phyloP scores from a whole-genome alignment of 2,888 invertebrate species.

The Apeira syringaria region DNA sequence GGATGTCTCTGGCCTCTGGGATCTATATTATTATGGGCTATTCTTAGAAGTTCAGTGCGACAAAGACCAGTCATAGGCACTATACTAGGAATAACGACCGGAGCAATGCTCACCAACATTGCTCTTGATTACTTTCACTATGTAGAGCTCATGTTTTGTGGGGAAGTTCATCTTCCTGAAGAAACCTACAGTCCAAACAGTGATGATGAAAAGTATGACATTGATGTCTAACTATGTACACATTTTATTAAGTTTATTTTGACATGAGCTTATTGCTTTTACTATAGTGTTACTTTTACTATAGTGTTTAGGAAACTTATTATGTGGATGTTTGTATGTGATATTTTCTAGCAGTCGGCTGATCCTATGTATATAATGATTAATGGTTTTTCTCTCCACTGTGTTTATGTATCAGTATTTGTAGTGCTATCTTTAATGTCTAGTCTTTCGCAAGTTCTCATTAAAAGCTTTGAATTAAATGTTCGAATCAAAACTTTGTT shows the following conservation, averaged over 20 bases:
- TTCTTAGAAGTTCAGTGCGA: slow-evolving; percentile 90
- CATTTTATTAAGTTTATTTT: slow-evolving; percentile 13
- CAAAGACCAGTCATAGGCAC: slow-evolving; percentile 87
- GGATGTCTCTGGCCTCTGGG: slow-evolving; percentile 94
- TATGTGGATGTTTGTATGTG: slow-evolving; percentile 32
- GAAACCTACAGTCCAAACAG: slow-evolving; percentile 74
- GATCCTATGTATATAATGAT: slow-evolving; percentile 3
- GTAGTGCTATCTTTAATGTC: slow-evolving; percentile 3
- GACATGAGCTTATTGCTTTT: slow-evolving; percentile 26
- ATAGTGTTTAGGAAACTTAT: too few species aligned
- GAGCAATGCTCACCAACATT: slow-evolving; percentile 85
- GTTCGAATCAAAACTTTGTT: slow-evolving; percentile 13
- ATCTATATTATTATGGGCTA: slow-evolving; percentile 94
- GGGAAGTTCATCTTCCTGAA: slow-evolving; percentile 74
- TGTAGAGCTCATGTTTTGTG: slow-evolving; percentile 84
- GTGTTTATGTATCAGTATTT: slow-evolving; percentile 33
- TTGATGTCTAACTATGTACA: slow-evolving; percentile 59
- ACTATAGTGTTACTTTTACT: too few species aligned
- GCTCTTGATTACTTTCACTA: slow-evolving; percentile 86
- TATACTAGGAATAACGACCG: slow-evolving; percentile 87
- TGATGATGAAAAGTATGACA: slow-evolving; percentile 82
- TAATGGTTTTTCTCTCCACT: slow-evolving; percentile 32
- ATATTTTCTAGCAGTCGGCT: slow-evolving; percentile 37
- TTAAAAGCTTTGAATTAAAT: slow-evolving; percentile 39
- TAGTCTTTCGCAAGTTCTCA: slow-evolving; percentile 39